Conservation (phyloP, 1,140 invertebrate species). For the Drosophila rhopaloa region DNA sequence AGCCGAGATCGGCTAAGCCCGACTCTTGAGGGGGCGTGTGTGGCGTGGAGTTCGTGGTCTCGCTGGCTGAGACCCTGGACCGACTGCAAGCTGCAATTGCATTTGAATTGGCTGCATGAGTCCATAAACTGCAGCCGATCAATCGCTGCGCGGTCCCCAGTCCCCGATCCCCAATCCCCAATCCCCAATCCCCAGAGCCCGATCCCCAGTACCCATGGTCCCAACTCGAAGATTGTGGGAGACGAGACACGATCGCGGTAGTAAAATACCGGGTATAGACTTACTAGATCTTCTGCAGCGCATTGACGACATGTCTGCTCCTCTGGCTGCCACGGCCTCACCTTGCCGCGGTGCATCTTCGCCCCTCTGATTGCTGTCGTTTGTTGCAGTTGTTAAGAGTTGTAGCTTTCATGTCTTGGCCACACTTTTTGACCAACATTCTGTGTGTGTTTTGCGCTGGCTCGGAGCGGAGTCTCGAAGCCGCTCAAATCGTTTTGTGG, state of each 20-base stretch:
- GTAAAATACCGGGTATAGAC: constrained; percentile 79
- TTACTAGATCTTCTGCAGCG: constrained; percentile 76
- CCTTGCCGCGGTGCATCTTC: constrained; percentile 34
- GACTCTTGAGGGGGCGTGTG: constrained; percentile 70
- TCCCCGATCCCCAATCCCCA: background rate
- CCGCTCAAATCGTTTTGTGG: constrained; percentile 62
- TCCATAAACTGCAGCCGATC: constrained; percentile 84
- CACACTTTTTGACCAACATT: constrained; percentile 84
- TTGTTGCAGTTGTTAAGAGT: constrained; percentile 82
- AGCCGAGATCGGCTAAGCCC: constrained; percentile 6
- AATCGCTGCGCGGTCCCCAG: constrained; percentile 63
- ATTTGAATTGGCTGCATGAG: constrained; percentile 84
- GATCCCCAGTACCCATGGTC: constrained; percentile 2
- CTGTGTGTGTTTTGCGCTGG: constrained; percentile 64
- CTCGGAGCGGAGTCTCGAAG: constrained; percentile 21
- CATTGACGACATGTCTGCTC: constrained; percentile 76
- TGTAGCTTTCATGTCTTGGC: constrained; percentile 83
- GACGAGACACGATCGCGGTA: constrained; percentile 79
- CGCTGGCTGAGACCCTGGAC: constrained; percentile 19
- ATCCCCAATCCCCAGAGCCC: background rate
- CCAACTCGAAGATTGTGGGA: constrained; percentile 49
- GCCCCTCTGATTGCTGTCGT: constrained; percentile 73
- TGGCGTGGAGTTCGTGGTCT: constrained; percentile 43
- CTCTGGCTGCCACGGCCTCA: constrained; percentile 28
- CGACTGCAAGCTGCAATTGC: constrained; percentile 70